Base-by-base conservation (phyloP, 2,113 vertebrate species). In the Xyrauchen texanus region DNA sequence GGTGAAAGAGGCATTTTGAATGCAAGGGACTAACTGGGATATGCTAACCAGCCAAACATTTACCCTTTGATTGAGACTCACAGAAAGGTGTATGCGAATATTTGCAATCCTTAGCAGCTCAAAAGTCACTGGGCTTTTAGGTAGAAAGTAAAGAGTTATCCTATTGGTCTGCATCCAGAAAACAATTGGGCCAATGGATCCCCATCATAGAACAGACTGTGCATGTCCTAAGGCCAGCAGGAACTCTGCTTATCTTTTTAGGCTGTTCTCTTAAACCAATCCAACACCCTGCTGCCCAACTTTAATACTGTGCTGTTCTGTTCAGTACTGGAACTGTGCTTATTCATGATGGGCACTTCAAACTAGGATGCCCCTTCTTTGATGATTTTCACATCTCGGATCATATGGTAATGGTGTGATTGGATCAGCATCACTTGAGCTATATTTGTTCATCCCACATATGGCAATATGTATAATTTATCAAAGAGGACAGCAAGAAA, bases 141-240 rank as follows among this genome's bases (percentile, higher is more conserved):
- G 15, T 5, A 15, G 55, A n/a, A 58, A 3, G 55, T 7, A 15
- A 0, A 58, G 55, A 6, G 55, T 7, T 58, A 15, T 58, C 6
- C 12, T 58, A 62, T 42, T 88, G 82, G 86, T 82, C 81, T 85
- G 51, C 57, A 52, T 84, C 81, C 80, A 73, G 47, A n/a, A n/a
- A n/a, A n/a, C n/a, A n/a, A 84, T 58, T 66, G 58, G 81, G 81
- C 53, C 63, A 68, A 77, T 65, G 52, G 44, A 78, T 66, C 68
- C 51, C 13, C 44, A 67, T 66, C 53, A 55, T 9, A 82, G 55
- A 68, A n/a, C 68, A 61, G 53, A 58, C 13, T 73, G 62, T 73
- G 21, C 21, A 45, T 74, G 69, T 80, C 58, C 58, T 13, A 16
- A 71, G 10, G 77, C 67, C 77, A 79, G 21, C 11, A 42, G 60